Evolutionary conservation across 2,797 vertebrate genomes (phyloP), one percentile per base, ranked within the genome.

Genomic region (Carduelis carduelis): DNA sequence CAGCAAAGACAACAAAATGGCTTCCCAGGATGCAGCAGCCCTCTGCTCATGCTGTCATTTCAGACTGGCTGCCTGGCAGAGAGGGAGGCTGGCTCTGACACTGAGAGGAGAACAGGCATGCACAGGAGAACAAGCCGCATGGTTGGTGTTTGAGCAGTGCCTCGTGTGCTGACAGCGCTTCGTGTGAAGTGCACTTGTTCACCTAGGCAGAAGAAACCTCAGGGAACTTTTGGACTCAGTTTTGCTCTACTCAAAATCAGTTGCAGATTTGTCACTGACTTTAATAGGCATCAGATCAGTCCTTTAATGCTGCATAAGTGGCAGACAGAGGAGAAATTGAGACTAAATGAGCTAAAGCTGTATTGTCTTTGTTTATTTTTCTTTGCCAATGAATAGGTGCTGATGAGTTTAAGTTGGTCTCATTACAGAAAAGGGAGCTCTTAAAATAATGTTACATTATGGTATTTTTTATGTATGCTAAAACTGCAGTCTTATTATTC

Each of bases 331-430:
- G n/a, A 92, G 78, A 89, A 93, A 83, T 39, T 60, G 55, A 84
- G 49, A 76, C 21, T 81, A 57, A 93, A 43, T 4, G 14, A 35
- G 24, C 52, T 69, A 75, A 84, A 66, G 34, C 27, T 66, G n/a
- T n/a, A 59, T 86, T 94, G 56, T 71, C 41, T 83, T 71, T 84
- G 52, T 69, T 95, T 95, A 87, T 83, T 96, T 93, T 85, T 87
- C 78, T 87, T 85, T 93, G 41, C n/a, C 50, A 75, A 21, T 75
- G 56, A 89, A 76, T 77, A 82, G 50, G 27, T 87, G 28, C 14
- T 75, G 82, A 92, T 83, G 76, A 93, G 69, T 91, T 77, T 83
- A 77, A 85, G 55, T 83, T 11, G 3, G 18, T 27, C 34, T 68
- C 46, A 41, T 83, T 83, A 75, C 9, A 14, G n/a, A 80, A 87